Conservation (phyloP, 2,888 invertebrate species). For the Muschampia staudingeri region DNA sequence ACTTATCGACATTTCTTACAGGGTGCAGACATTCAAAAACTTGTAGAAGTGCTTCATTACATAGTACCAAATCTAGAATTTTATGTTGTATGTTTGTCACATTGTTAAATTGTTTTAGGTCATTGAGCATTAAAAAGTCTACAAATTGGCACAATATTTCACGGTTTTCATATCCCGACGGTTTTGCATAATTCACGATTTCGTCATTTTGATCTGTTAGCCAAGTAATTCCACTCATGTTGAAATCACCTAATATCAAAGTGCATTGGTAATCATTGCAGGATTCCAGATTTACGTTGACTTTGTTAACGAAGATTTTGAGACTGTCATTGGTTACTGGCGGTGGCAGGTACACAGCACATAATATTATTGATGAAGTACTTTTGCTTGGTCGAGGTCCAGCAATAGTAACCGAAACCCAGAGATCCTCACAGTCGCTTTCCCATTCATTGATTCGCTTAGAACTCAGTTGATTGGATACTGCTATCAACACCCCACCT, state of each 20-base stretch:
- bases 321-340: conserved; percentile 32
- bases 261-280: neutral
- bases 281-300: conserved; percentile 14
- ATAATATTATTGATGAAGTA: neutral
- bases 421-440: neutral
- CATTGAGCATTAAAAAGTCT: conserved; percentile 22
- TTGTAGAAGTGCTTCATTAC: conserved; percentile 10
- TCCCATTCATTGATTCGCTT: neutral
- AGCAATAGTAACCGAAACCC: neutral
- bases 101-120: conserved; percentile 10
- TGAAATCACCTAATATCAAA: neutral
- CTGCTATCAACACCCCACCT: neutral
- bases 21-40: conserved; percentile 25
- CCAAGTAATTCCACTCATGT: conserved; percentile 4
- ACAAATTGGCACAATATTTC: conserved; percentile 1
- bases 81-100: neutral
- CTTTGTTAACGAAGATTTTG: conserved; percentile 25
- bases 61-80: conserved; percentile 48
- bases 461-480: neutral
- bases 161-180: conserved; percentile 16
- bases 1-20: conserved; percentile 44
- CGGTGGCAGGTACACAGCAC: conserved; percentile 39
- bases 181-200: neutral
- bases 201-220: neutral
- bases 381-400: neutral